Percentiles rank a stretch among this genome's conserved stretches.
These are phyloP conservation scores for Pachyramphus minor DNA, from an alignment of 2,113 vertebrate species.

Conservation along the genomic window DNA sequence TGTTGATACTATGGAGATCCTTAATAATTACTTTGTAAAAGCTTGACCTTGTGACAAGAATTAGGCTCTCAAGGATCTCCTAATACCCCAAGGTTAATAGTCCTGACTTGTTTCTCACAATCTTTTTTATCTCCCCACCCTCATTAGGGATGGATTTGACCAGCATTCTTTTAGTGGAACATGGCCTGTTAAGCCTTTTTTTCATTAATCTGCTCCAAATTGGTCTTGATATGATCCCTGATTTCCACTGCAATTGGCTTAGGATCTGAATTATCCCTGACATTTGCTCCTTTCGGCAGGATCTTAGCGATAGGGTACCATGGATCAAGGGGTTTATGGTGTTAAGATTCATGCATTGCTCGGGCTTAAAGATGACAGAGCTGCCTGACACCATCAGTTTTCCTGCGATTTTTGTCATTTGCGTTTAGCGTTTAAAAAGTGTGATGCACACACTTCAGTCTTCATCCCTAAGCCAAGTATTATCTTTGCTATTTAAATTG, in stretches of 20 bases:
- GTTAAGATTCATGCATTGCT: background rate
- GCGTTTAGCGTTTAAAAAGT: background rate
- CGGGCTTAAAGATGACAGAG: background rate
- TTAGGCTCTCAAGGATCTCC: background rate
- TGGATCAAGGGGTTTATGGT: background rate
- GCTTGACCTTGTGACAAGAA: constrained; percentile 53
- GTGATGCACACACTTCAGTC: background rate
- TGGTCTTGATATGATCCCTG: constrained; percentile 40
- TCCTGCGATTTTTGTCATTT: background rate
- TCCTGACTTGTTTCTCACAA: constrained; percentile 40
- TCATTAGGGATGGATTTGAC: constrained; percentile 73
- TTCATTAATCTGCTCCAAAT: constrained; percentile 69
- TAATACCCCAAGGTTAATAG: background rate
- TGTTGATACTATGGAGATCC: constrained; percentile 17
- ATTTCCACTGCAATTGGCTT: constrained; percentile 25
- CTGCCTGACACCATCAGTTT: constrained; percentile 31
- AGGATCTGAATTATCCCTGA: constrained; percentile 30
- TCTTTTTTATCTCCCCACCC: constrained; percentile 36
- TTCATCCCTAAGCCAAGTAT: background rate
- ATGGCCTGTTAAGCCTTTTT: constrained; percentile 73
- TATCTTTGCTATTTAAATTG: background rate
- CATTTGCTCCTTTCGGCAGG: constrained; percentile 12
- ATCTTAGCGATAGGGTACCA: background rate
- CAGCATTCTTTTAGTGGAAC: constrained; percentile 64
- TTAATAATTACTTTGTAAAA: constrained; percentile 47